Conservation (phyloP, 1,140 invertebrate species). For the Drosophila rufa region DNA sequence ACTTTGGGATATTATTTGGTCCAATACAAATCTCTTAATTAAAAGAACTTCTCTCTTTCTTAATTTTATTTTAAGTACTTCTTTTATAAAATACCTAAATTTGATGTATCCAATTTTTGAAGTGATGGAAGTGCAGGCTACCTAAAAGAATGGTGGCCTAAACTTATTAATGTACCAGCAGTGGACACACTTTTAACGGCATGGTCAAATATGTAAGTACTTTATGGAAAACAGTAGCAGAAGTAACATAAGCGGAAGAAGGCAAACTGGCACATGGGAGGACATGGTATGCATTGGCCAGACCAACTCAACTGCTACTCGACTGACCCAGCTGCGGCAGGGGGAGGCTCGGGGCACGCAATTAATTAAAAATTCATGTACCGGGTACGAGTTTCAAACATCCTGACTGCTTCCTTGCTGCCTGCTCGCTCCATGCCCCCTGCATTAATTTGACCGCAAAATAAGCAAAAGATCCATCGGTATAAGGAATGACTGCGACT, state of each 20-base stretch:
- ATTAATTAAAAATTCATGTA: conserved; percentile 83
- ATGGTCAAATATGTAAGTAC: background rate
- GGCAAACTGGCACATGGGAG: conserved; percentile 40
- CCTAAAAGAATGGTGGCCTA: conserved; percentile 25
- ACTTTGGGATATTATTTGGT: no score
- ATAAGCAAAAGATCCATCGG: conserved; percentile 52
- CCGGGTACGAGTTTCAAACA: conserved; percentile 67
- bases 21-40: background rate
- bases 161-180: conserved; percentile 44
- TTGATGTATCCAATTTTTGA: background rate
- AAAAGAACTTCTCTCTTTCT: background rate
- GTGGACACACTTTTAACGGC: background rate
- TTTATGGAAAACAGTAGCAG: conserved; percentile 6
- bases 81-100: no score
- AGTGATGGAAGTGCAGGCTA: conserved; percentile 6
- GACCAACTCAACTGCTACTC: conserved; percentile 27
- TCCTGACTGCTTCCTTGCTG: conserved; percentile 23
- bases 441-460: conserved; percentile 73
- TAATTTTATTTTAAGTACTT: no score
- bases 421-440: conserved; percentile 12
- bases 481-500: conserved; percentile 14
- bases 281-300: conserved; percentile 40
- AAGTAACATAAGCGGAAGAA: conserved; percentile 5
- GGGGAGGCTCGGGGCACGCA: conserved; percentile 52
- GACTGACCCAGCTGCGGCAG: conserved; percentile 8